These are phyloP conservation scores for Andricus quercusramuli DNA, from an alignment of 2,888 invertebrate species.

Conservation along the genomic window DNA sequence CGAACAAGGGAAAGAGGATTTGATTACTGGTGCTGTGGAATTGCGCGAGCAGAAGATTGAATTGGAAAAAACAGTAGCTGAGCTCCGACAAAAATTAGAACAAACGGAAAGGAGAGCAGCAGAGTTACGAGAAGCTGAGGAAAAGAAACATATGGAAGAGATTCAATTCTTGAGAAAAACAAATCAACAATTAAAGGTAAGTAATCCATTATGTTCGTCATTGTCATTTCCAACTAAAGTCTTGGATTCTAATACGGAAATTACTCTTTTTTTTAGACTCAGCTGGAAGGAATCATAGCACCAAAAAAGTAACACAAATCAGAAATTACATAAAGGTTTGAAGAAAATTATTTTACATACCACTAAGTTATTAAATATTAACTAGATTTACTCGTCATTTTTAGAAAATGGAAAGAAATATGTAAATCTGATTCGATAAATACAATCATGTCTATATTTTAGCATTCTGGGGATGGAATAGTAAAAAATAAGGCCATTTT, in stretches of 20 bases:
- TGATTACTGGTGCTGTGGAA: slow-evolving; percentile 87
- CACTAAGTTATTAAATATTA: neutral
- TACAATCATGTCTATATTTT: slow-evolving; percentile 34
- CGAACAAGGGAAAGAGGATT: slow-evolving; percentile 92
- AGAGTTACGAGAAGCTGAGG: slow-evolving; percentile 92
- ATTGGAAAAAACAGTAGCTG: slow-evolving; percentile 79
- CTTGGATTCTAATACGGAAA: slow-evolving; percentile 19
- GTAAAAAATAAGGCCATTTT: slow-evolving; percentile 52
- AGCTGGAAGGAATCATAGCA: slow-evolving; percentile 96
- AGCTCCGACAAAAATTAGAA: slow-evolving; percentile 87
- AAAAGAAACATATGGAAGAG: slow-evolving; percentile 95
- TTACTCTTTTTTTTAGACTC: slow-evolving; percentile 83
- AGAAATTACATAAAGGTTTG: neutral
- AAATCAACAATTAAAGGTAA: slow-evolving; percentile 94
- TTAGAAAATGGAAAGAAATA: neutral
- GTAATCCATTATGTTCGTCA: too few species aligned
- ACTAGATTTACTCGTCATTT: neutral
- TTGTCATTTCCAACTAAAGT: neutral
- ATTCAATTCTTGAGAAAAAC: slow-evolving; percentile 95
- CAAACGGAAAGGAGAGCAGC: slow-evolving; percentile 90
- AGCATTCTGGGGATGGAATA: neutral
- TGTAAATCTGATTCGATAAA: slow-evolving; percentile 23
- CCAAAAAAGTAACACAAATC: slow-evolving; percentile 88
- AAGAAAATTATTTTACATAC: neutral
- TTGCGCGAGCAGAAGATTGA: slow-evolving; percentile 84